Evolutionary conservation across 2,888 invertebrate species (phyloP).

Genomic region (Lottia scabra): DNA sequence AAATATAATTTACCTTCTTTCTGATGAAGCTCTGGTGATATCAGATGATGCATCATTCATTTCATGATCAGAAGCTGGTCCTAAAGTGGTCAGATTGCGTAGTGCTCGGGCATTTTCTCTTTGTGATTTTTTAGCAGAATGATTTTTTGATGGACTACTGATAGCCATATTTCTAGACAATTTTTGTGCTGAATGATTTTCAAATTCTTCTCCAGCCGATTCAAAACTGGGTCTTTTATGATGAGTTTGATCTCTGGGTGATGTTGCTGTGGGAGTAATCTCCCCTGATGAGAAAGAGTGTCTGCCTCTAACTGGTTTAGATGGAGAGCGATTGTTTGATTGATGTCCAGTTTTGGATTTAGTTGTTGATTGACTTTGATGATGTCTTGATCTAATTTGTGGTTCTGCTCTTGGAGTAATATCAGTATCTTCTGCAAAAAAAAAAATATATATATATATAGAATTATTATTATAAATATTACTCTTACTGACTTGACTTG

Average conservation of each 20-base stretch:
- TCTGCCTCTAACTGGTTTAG: background rate
- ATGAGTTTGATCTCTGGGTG: conserved; percentile 7
- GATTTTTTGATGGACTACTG: background rate
- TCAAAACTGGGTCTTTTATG: background rate
- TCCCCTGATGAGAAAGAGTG: conserved; percentile 23
- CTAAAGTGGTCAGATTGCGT: background rate
- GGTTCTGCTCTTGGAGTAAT: conserved; percentile 27
- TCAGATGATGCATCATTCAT: background rate
- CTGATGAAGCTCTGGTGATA: background rate
- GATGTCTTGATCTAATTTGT: conserved; percentile 3
- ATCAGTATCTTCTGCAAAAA: conserved; percentile 24
- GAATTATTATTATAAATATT: too few relatives aligned
- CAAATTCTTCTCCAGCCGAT: background rate
- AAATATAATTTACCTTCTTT: background rate
- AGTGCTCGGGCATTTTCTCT: background rate
- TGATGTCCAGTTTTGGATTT: background rate
- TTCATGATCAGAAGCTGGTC: background rate
- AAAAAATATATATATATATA: too few relatives aligned
- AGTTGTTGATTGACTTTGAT: background rate
- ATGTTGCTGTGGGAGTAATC: conserved; percentile 31
- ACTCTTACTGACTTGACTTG: too few relatives aligned
- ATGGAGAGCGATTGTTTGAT: background rate
- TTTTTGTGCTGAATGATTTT: conserved; percentile 1
- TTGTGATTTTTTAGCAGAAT: background rate
- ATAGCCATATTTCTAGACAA: background rate